phyloP scores from a whole-genome alignment of 2,888 invertebrate species.

The Ornithoptera priamus region DNA sequence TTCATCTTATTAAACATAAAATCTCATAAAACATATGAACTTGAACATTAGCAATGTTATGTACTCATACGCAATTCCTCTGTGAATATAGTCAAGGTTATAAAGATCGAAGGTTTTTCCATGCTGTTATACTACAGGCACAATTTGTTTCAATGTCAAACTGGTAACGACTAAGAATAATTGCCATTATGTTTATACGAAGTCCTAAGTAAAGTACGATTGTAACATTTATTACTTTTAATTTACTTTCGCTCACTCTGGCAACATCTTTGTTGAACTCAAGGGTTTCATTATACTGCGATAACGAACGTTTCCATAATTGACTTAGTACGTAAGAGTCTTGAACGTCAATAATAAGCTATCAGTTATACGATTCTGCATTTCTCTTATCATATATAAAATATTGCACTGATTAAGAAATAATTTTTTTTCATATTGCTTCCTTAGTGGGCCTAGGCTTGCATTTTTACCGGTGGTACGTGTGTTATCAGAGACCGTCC shows the following conservation, averaged over 20 bases:
- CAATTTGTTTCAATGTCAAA: slow-evolving; percentile 4
- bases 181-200: not conserved
- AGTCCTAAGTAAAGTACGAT: not conserved
- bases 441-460: too few relatives aligned
- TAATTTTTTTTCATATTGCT: not conserved
- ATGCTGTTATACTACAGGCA: not conserved
- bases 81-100: not conserved
- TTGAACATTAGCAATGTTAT: not conserved
- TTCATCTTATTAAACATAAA: too few relatives aligned
- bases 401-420: not conserved
- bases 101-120: not conserved
- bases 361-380: not conserved
- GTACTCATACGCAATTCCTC: not conserved
- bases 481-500: too few relatives aligned
- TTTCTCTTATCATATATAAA: not conserved
- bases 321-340: not conserved
- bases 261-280: not conserved
- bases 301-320: too few relatives aligned
- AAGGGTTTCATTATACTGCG: too few relatives aligned
- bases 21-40: too few relatives aligned
- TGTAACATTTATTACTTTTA: not conserved
- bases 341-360: not conserved
- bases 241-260: not conserved
- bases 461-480: too few relatives aligned
- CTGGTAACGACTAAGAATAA: slow-evolving; percentile 1